Conservation (phyloP, 2,888 invertebrate species). For the Stenchaetothrips biformis region DNA sequence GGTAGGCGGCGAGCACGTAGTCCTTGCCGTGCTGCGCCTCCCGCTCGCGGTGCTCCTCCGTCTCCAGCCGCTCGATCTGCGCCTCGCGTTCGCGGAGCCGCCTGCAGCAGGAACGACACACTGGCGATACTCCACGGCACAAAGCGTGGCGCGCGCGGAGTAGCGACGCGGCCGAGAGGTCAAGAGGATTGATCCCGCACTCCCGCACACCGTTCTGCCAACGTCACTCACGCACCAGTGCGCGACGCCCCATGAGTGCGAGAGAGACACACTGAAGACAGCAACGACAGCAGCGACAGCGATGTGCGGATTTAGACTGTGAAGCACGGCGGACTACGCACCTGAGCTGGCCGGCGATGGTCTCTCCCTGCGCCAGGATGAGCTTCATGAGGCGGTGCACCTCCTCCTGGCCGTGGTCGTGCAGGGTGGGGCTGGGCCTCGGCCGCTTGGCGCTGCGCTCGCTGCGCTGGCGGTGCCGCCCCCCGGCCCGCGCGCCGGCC, state of each 20-base stretch:
- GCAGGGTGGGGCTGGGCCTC: constrained; percentile 4
- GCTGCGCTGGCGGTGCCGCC: background rate
- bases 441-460: background rate
- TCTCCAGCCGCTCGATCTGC: constrained; percentile 72
- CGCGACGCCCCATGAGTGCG: background rate
- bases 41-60: constrained; percentile 67
- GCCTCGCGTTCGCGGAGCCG: constrained; percentile 64
- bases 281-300: too few species aligned
- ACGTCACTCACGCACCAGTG: too few species aligned
- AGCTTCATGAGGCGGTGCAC: constrained; percentile 48
- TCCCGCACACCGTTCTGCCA: too few species aligned
- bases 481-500: background rate
- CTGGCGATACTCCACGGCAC: background rate
- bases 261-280: background rate
- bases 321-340: constrained; percentile 34
- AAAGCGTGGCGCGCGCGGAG: background rate
- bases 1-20: constrained; percentile 71
- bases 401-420: constrained; percentile 29
- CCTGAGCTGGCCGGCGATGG: constrained; percentile 50
- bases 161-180: background rate
- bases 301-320: constrained; percentile 52
- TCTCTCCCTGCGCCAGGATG: constrained; percentile 57
- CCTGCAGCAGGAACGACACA: constrained; percentile 36
- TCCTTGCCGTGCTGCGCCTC: constrained; percentile 73
- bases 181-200: too few species aligned